Base-by-base conservation (phyloP, 2,888 invertebrate genomes). In the Muscina levida region DNA sequence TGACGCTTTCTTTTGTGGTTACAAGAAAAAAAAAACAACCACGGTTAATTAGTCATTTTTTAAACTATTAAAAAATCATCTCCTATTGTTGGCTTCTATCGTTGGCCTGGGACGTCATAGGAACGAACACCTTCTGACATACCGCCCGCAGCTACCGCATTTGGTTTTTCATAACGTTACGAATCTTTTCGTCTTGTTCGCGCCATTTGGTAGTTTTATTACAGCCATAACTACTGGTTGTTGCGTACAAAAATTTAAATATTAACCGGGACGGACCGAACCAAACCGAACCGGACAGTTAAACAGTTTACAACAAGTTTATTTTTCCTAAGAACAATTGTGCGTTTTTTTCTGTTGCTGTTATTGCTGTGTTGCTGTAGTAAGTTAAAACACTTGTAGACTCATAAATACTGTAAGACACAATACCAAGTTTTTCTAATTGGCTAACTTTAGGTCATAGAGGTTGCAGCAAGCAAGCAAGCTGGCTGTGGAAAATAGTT, bases 21-120 rank as follows among this genome's bases (percentile, higher is more conserved):
- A 62, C 26, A 24, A 48, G 56, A 31, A 37, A 74, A 72, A 31
- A 79, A 65, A 26, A 80, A 76, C 42, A 62, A 57, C n/a, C n/a
- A n/a, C 65, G 79, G 82, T 75, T 82, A 82, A 83, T 84, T 82
- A 82, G 74, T 82, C 67, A 82, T 79, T 83, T 37, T 62, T 71
- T 48, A 44, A 78, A 57, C 76, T 76, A 79, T 76, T 81, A 79
- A 82, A 79, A 83, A 59, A 77, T 77, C 67, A 81, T 81, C 62
- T 62, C 72, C 62, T 48, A 62, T 57, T 59, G 42, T 67, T 56
- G 17, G 1, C 19, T 46, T 10, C 22, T 53, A 3, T 53, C 24
- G 53, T 53, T 6, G 13, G 51, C 24, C 10, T 71, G 24, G 39
- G 24, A 59, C 59, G 46, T 22, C 44, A n/a, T 22, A 72, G 37